Evolutionary conservation across 2,113 vertebrate species (phyloP).

Genomic region (Nanger granti): DNA sequence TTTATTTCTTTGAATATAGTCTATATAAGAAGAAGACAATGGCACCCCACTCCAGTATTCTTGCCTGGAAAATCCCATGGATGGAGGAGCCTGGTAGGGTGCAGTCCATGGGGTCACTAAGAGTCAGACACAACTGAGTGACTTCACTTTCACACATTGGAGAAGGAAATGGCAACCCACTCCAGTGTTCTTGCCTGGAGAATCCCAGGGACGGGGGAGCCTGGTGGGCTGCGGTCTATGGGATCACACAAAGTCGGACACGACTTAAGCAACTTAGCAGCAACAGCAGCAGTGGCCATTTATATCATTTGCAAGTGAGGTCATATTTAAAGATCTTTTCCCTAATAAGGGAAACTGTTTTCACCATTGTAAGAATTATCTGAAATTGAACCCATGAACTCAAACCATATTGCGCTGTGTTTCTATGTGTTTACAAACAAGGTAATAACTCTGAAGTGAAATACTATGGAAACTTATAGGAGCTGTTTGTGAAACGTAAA

Average conservation of each 20-base stretch:
- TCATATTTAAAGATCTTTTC: conserved; percentile 10
- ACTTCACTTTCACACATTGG: no score
- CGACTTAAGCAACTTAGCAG: no score
- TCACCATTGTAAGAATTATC: background rate
- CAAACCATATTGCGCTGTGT: background rate
- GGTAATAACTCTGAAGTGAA: background rate
- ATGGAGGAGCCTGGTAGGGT: no score
- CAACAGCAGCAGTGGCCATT: background rate
- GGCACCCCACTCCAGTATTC: no score
- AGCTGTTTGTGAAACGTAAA: conserved; percentile 13
- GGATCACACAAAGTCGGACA: no score
- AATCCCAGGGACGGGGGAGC: no score
- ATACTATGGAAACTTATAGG: background rate
- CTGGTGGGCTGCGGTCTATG: no score
- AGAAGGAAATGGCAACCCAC: background rate
- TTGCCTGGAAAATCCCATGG: no score
- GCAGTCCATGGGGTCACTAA: no score
- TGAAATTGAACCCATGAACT: conserved; percentile 33
- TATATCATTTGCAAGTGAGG: conserved; percentile 9
- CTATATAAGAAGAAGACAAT: background rate
- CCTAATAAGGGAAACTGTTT: conserved; percentile 32
- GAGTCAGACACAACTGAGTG: accelerated
- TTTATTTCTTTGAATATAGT: conserved; percentile 27
- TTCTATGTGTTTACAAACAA: background rate
- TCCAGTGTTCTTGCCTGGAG: no score